Conservation (phyloP, 2,888 invertebrate species). For the Didymodactylos carnosus region DNA sequence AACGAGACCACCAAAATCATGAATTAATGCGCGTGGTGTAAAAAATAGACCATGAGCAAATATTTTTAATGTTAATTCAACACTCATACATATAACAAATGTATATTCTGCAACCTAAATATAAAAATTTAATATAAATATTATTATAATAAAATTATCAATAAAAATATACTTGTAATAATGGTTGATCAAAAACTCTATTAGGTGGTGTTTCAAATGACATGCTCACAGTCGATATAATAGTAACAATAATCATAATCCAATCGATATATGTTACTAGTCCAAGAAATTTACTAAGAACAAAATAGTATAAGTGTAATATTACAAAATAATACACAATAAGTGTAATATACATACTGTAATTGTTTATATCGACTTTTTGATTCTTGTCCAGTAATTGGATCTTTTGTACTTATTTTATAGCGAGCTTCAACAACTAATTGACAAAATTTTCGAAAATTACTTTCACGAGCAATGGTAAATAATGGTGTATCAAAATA, state of each 20-base stretch:
- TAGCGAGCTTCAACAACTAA: conserved; percentile 85
- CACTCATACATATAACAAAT: conserved; percentile 92
- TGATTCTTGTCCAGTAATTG: conserved; percentile 80
- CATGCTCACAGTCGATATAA: conserved; percentile 90
- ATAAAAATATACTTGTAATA: conserved; percentile 47
- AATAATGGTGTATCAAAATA: conserved; percentile 93
- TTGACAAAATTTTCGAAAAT: conserved; percentile 72
- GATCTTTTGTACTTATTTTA: conserved; percentile 48
- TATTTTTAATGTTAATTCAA: conserved; percentile 81
- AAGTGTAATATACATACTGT: conserved; percentile 51
- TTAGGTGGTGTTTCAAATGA: conserved; percentile 89
- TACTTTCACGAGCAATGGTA: conserved; percentile 77
- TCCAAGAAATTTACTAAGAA: conserved; percentile 57
- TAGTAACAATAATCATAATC: conserved; percentile 96
- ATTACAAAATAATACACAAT: not conserved
- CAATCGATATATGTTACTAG: conserved; percentile 95
- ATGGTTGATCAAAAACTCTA: conserved; percentile 79
- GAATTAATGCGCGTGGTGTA: conserved; percentile 91
- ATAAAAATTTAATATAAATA: too few relatives aligned
- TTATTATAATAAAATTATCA: too few relatives aligned
- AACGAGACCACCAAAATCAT: conserved; percentile 83
- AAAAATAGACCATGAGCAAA: conserved; percentile 91
- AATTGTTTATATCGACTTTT: conserved; percentile 90
- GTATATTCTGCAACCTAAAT: conserved; percentile 60
- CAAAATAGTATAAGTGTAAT: too few relatives aligned